Percentiles rank a stretch among this genome's conserved stretches.
phyloP scores from a whole-genome alignment of 2,797 vertebrate genomes.

The Mus caroli region DNA sequence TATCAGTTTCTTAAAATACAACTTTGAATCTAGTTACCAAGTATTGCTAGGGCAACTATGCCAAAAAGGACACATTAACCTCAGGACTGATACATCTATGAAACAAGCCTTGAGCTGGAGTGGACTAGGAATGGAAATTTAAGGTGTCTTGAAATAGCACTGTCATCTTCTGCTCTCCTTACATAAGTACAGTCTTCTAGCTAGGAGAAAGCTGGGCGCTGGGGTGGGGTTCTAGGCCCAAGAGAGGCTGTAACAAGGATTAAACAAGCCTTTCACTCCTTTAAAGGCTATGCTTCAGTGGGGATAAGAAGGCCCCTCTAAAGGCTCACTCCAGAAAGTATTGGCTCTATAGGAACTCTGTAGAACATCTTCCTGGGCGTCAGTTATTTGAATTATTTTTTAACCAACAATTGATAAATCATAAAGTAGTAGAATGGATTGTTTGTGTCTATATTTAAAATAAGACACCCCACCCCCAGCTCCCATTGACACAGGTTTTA shows the following conservation, averaged over 20 bases:
- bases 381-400: neutral
- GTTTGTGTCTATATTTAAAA: constrained; percentile 1
- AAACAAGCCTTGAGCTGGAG: neutral
- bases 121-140: neutral
- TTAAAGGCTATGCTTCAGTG: neutral
- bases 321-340: neutral
- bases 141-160: too few relatives aligned
- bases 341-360: neutral
- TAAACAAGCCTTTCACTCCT: neutral
- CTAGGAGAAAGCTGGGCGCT: neutral
- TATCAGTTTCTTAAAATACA: constrained; percentile 50
- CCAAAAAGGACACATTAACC: constrained; percentile 18
- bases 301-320: neutral
- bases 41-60: constrained; percentile 54
- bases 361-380: constrained; percentile 34
- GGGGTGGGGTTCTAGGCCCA: neutral
- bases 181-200: constrained; percentile 7
- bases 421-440: neutral
- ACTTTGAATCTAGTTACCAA: constrained; percentile 45
- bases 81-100: neutral
- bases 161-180: neutral
- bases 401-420: neutral
- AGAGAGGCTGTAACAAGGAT: neutral
- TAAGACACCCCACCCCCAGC: neutral
- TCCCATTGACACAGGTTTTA: neutral